Base-by-base conservation (phyloP, 1,140 invertebrate genomes). In the Cherax destructor region DNA sequence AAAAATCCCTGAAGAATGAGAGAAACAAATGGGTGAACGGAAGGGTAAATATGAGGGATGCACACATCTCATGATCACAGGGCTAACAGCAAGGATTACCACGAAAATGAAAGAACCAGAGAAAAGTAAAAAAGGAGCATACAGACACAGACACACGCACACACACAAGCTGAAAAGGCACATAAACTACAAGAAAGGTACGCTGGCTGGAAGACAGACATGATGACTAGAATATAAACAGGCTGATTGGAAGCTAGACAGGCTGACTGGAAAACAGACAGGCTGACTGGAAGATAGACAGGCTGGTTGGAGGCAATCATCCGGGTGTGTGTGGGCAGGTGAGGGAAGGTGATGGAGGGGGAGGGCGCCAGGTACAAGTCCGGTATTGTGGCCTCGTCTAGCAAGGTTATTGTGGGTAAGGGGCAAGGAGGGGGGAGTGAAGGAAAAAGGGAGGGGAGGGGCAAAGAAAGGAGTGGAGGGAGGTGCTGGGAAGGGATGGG, bases 331-430 rank as follows among this genome's bases (percentile, higher is more conserved):
- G 69, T 24, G 69, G 69, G 69, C n/a, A 30, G 52, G 52, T 7
- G 52, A 56, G 1, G 52, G 52, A 13, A 56, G 52, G 52, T 1
- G 52, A 56, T 0, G 52, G 52, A 13, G 52, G 52, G 69, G 69
- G 6, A 1, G 69, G 69, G 69, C 24, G n/a, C 69, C 5, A 21
- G 69, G 69, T 30, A 74, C 69, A 30, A 74, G 69, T 74, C 69
- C 69, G 69, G 69, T 74, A 74, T 74, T 74, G 69, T 74, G 69
- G 24, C 69, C 69, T 74, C 69, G 69, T 9, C n/a, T 30, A 74
- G 69, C n/a, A 74, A 74, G 69, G 69, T 11, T 74, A 21, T 30
- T 24, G n/a, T 74, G 69, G 7, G 69, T 5, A 30, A 21, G 41
- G 78, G 3, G 78, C 47, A 4, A 4, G 47, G 47, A 47, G n/a